Evolutionary conservation across 2,113 vertebrate species (phyloP), one percentile per base, ranked within the genome.

Genomic region (Chaetodon auriga): DNA sequence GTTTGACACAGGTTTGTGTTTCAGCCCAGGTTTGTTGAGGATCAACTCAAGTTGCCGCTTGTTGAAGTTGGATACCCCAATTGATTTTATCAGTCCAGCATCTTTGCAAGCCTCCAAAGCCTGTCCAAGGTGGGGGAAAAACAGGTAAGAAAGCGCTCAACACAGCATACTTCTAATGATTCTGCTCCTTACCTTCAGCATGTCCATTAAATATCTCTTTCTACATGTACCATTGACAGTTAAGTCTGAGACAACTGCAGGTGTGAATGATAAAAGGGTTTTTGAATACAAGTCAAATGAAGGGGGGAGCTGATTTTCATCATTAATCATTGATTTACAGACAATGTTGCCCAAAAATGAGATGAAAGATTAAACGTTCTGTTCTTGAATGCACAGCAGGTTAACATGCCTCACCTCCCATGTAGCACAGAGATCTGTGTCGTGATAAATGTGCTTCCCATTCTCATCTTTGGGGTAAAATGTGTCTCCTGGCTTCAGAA

Each of bases 51-150:
- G 91, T 69, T 99, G 98, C 36, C 97, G 94, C 75, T 96, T 97
- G 90, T 99, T 99, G 93, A 98, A 99, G 93, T 99, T 98, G 38
- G 97, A 98, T 11, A 98, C 97, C 1, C 97, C 97, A 3, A 99
- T 93, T 62, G 97, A 98, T 89, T 97, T 99, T 25, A 93, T 93
- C 74, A 99, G 94, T 7, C 97, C 97, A 11, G 96, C 96, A n/a
- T 99, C 97, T 95, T 97, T 97, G 87, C 97, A 99, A 58, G 95
- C 96, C 92, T 99, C 98, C 89, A 99, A 78, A 76, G 96, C 98
- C 97, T 99, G 82, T 66, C 1, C 5, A 12, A 49, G 19, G 63
- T 3, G 1, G 7, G 60, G 60, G 46, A 41, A 48, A 1, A 43
- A 1, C 18, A 60, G 0, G 30, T 30, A 7, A 58, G 54, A 58